Conservation (phyloP, 2,113 vertebrate species). For the Euleptes europaea region DNA sequence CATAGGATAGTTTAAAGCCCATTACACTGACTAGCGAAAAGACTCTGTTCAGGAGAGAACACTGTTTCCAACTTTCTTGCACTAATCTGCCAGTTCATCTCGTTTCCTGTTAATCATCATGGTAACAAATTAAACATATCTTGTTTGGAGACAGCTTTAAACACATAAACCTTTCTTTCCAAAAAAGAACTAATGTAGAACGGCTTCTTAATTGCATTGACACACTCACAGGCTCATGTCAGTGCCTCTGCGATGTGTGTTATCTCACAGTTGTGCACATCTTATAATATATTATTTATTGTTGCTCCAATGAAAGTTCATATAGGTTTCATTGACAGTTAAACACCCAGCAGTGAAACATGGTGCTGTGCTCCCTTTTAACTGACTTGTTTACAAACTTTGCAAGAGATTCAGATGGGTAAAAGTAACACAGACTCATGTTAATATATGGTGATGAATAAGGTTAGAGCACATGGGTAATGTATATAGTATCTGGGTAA, state of each 20-base stretch:
- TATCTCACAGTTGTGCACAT: constrained; percentile 54
- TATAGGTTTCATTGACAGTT: constrained; percentile 59
- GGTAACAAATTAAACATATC: constrained; percentile 41
- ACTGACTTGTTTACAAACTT: constrained; percentile 22
- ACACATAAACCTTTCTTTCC: background rate
- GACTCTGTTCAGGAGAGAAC: constrained; percentile 39
- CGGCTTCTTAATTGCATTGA: constrained; percentile 48
- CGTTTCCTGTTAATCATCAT: constrained; percentile 38
- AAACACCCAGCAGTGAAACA: constrained; percentile 43
- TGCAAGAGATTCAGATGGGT: constrained; percentile 1
- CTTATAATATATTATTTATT: constrained; percentile 63
- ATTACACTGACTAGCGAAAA: constrained; percentile 49
- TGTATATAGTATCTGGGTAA: background rate
- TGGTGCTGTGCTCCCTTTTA: constrained; percentile 29
- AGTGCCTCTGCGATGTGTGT: background rate
- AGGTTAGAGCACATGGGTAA: background rate
- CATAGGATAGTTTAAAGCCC: constrained; percentile 31
- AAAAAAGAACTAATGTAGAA: constrained; percentile 47
- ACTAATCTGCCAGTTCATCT: constrained; percentile 33
- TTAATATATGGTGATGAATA: background rate
- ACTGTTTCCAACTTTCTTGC: constrained; percentile 7
- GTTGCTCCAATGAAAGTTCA: constrained; percentile 48
- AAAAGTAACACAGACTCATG: background rate
- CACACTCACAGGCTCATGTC: constrained; percentile 41
- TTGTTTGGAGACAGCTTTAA: constrained; percentile 35